Percentiles rank a stretch among this genome's conserved stretches.
Conservation (phyloP, 2,797 vertebrate species). For the Cynodonichthys magdalenae region DNA sequence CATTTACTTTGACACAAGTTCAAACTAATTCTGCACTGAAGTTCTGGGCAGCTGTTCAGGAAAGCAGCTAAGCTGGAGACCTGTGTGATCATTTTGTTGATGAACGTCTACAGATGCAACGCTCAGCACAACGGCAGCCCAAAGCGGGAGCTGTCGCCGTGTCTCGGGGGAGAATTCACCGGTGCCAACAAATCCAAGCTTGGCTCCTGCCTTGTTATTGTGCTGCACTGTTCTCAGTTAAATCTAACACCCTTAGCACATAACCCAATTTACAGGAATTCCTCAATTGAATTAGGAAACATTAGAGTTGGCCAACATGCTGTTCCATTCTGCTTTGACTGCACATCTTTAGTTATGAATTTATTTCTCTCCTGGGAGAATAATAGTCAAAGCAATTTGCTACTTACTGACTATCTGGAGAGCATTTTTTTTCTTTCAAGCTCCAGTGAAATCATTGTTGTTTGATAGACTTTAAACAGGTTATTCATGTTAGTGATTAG, state of each 20-base stretch:
- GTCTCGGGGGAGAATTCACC: conserved; percentile 34
- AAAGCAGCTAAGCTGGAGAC: conserved; percentile 40
- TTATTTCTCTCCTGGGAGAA: conserved; percentile 51
- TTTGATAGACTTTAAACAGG: conserved; percentile 50
- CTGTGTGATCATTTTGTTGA: conserved; percentile 52
- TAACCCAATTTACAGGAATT: conserved; percentile 66
- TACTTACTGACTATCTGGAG: conserved; percentile 41
- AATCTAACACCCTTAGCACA: conserved; percentile 60
- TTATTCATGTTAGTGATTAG: conserved; percentile 19
- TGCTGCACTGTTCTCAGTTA: conserved; percentile 49
- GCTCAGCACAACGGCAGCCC: conserved; percentile 53
- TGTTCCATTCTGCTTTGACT: conserved; percentile 47
- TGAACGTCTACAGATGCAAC: conserved; percentile 35
- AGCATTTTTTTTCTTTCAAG: conserved; percentile 43
- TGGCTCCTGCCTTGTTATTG: conserved; percentile 59
- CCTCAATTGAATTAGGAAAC: conserved; percentile 68
- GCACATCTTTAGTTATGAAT: conserved; percentile 53
- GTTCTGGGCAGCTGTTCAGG: conserved; percentile 36
- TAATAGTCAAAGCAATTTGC: conserved; percentile 44
- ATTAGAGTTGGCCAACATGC: conserved; percentile 58
- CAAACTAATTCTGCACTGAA: conserved; percentile 9
- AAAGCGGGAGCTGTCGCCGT: conserved; percentile 36
- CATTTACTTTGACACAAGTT: conserved; percentile 32
- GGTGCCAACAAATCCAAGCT: conserved; percentile 60
- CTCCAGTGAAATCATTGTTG: conserved; percentile 34